Conservation (phyloP, 2,888 invertebrate species). For the Sinopyrophorus schimmeli region DNA sequence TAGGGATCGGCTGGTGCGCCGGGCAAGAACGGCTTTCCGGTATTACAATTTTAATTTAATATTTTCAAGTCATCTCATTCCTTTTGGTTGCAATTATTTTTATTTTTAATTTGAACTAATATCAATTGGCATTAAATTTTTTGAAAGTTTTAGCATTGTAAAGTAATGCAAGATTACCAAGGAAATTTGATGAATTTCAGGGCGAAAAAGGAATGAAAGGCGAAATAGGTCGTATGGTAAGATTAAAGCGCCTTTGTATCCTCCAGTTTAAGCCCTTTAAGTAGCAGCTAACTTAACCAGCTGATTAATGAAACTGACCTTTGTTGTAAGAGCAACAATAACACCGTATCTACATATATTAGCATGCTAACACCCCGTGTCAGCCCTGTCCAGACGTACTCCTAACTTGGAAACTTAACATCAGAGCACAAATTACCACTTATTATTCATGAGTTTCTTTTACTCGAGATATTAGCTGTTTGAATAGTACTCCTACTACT, state of each 20-base stretch:
- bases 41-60: slow-evolving; percentile 64
- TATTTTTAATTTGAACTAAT: slow-evolving; percentile 34
- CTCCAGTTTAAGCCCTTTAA: slow-evolving; percentile 18
- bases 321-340: slow-evolving; percentile 34
- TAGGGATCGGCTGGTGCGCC: slow-evolving; percentile 81
- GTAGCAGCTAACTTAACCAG: slow-evolving; percentile 32
- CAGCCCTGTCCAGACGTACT: slow-evolving; percentile 40
- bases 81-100: slow-evolving; percentile 25
- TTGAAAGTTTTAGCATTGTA: slow-evolving; percentile 19
- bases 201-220: slow-evolving; percentile 75
- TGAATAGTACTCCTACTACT: no score
- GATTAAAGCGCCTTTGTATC: slow-evolving; percentile 45
- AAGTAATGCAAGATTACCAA: no score
- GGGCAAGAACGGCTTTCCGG: slow-evolving; percentile 91
- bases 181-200: slow-evolving; percentile 58
- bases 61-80: slow-evolving; percentile 45
- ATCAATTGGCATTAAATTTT: slow-evolving; percentile 41
- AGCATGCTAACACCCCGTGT: slow-evolving; percentile 44
- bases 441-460: slow-evolving; percentile 8
- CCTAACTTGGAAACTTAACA: slow-evolving; percentile 18
- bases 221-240: slow-evolving; percentile 75
- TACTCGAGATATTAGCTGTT: neutral
- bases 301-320: slow-evolving; percentile 42
- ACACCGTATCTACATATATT: slow-evolving; percentile 40
- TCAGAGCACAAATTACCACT: slow-evolving; percentile 21